phyloP scores from a whole-genome alignment of 2,888 invertebrate genomes.

The Listrodromus nycthemerus region DNA sequence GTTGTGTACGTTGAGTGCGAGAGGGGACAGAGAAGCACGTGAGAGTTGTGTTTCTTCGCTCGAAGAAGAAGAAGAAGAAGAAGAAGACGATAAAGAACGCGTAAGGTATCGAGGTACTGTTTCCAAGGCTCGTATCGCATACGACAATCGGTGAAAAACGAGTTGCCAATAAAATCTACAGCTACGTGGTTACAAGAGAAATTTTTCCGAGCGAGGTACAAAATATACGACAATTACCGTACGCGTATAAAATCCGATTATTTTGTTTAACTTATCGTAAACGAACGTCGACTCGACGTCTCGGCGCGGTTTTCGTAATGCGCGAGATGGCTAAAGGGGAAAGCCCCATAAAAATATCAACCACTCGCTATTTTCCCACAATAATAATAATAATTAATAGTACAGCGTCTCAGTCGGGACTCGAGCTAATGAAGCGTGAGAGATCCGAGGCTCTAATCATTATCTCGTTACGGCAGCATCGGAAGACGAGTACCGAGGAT shows the following conservation, averaged over 20 bases:
- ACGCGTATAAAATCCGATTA: background rate
- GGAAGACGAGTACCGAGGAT: background rate
- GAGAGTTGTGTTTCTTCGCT: conserved; percentile 38
- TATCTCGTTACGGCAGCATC: conserved; percentile 24
- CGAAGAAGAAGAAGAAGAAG: background rate
- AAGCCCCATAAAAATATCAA: conserved; percentile 5
- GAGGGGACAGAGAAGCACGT: conserved; percentile 36
- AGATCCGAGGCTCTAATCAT: conserved; percentile 34
- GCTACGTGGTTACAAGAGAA: background rate
- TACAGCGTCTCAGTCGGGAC: conserved; percentile 19
- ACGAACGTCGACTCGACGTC: background rate
- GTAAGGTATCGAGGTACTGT: conserved; percentile 17
- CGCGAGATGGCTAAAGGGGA: background rate
- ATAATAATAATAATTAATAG: conserved; percentile 51
- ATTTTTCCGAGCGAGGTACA: background rate
- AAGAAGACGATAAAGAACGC: conserved; percentile 11
- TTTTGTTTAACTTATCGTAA: background rate
- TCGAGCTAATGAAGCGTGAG: conserved; percentile 46
- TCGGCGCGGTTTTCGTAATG: background rate
- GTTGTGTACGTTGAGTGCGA: conserved; percentile 7
- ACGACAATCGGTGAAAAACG: conserved; percentile 1
- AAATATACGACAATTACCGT: conserved; percentile 8
- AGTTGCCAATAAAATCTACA: conserved; percentile 7
- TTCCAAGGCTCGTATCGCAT: conserved; percentile 31
- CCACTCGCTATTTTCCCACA: conserved; percentile 6